Conservation (phyloP, 2,797 vertebrate species). For the Poecile montanus region DNA sequence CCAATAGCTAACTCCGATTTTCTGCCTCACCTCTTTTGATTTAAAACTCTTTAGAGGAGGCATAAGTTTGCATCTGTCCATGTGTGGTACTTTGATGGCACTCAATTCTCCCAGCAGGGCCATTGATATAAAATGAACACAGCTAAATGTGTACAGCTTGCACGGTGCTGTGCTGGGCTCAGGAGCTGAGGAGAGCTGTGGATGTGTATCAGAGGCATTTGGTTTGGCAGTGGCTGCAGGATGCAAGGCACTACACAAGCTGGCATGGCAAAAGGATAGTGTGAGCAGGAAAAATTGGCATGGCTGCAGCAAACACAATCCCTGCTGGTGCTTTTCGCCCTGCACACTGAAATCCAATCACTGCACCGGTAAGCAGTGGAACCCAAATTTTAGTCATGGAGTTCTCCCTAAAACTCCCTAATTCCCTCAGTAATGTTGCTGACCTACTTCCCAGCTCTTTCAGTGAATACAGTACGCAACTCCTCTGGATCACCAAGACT, state of each 20-base stretch:
- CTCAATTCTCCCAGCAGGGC: neutral
- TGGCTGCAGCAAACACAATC: neutral
- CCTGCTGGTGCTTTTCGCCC: neutral
- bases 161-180: neutral
- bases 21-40: neutral
- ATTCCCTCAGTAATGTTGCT: neutral
- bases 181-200: neutral
- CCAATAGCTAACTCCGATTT: neutral
- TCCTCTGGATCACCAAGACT: neutral
- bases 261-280: neutral
- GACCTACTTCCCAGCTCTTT: conserved; percentile 40
- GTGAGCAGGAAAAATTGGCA: neutral
- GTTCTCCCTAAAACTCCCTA: neutral
- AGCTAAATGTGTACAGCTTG: neutral
- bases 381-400: conserved; percentile 9
- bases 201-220: neutral
- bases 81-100: neutral
- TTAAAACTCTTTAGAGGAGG: neutral
- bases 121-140: neutral
- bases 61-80: neutral
- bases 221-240: neutral
- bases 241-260: neutral
- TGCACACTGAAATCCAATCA: neutral
- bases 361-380: neutral
- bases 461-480: neutral